Percentiles rank a stretch among this genome's conserved stretches.
Conservation (phyloP, 53 echinoderm and acorn worm genomes). For the Zoroaster sp. region DNA sequence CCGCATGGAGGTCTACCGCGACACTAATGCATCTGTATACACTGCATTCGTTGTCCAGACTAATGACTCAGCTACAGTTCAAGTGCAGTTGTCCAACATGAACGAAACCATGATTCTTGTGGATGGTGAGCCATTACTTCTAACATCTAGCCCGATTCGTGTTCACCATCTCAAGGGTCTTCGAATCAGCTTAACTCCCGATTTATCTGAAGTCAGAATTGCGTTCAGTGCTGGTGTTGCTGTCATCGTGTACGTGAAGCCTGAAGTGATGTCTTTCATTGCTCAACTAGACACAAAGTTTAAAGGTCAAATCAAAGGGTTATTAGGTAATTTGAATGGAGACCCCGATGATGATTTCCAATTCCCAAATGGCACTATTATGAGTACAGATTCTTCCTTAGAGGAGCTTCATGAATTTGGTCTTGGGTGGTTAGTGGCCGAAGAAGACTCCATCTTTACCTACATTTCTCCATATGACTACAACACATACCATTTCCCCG, state of each 20-base stretch:
- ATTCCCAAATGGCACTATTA: conserved; percentile 36
- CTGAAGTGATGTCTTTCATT: conserved; percentile 65
- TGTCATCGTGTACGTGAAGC: conserved; percentile 11
- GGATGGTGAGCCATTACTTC: conserved; percentile 25
- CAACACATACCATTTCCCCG: conserved; percentile 42
- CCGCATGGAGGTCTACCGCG: conserved; percentile 54
- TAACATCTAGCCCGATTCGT: neutral
- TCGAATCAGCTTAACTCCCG: conserved; percentile 6
- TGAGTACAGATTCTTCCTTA: conserved; percentile 30
- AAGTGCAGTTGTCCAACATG: conserved; percentile 53
- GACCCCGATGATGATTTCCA: conserved; percentile 52
- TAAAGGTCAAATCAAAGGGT: conserved; percentile 38
- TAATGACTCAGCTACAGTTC: conserved; percentile 28
- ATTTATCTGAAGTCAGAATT: conserved; percentile 43
- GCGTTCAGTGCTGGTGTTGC: conserved; percentile 42
- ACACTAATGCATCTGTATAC: conserved; percentile 50
- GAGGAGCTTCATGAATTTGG: conserved; percentile 53
- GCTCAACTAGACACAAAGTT: conserved; percentile 58
- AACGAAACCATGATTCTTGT: conserved; percentile 48
- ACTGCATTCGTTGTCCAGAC: conserved; percentile 58
- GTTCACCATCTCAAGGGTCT: neutral
- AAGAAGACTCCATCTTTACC: conserved; percentile 50
- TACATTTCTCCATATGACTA: conserved; percentile 66
- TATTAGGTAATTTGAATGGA: conserved; percentile 64
- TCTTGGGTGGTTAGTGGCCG: conserved; percentile 52